Base-by-base conservation (phyloP, 2,113 vertebrate genomes). In the Sorex araneus region DNA sequence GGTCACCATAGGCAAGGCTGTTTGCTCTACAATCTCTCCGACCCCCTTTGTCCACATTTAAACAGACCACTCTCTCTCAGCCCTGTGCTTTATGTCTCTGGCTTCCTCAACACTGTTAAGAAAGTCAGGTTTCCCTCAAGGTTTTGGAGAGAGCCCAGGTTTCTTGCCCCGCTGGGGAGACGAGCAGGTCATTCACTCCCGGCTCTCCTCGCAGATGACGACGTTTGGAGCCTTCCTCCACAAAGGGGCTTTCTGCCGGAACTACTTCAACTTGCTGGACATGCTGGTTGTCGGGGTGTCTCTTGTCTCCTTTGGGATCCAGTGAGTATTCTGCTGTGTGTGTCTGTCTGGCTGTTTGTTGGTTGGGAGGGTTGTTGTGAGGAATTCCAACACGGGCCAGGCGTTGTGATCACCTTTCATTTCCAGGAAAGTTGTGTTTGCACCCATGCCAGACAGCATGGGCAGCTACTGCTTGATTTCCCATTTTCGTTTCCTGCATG, bases 221-320 rank as follows among this genome's bases (percentile, higher is more conserved):
- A 99, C 99, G 47, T 99, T 99, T 84, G 99, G 99, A 97, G 99
- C 99, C 12, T 99, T 99, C 97, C 98, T 99, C 92, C 99, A 99
- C 98, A 99, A 99, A 98, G 99, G 99, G 75, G 99, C 99, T 74
- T 99, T 99, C 98, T 99, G 99, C 97, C 98, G 99, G 96, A 99
- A 99, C 97, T 99, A 99, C 97, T 99, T 99, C 97, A 99, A 99
- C 97, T 98, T 99, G 97, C 98, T 99, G 96, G 99, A 99, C 96
- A 98, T 99, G 97, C 97, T 99, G 97, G 99, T 99, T 75, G 99
- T 99, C 75, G 99, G 99, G n/a, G 99, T 99, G 64, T 99, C 99
- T 57, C 98, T 99, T 79, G 99, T 99, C 75, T 99, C 99, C 28
- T 99, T 99, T 97, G 99, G 99, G 95, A 99, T 99, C 97, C 99